Conservation (phyloP, 1,140 invertebrate species). For the Latrodectus geometricus region DNA sequence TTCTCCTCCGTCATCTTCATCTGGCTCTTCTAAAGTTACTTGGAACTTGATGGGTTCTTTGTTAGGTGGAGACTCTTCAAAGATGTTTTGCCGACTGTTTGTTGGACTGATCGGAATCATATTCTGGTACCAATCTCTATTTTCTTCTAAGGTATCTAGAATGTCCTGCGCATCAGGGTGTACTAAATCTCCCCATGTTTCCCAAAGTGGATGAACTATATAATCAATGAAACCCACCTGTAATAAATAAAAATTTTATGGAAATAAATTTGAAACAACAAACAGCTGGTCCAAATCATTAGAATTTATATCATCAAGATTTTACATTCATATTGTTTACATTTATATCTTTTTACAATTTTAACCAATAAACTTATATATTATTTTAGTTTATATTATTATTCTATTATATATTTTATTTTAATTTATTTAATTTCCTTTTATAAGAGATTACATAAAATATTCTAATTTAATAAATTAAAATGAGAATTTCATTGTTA, state of each 20-base stretch:
- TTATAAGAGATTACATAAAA: too few relatives aligned
- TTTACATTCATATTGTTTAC: too few relatives aligned
- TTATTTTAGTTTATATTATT: too few relatives aligned
- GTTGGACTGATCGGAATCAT: conserved; percentile 75
- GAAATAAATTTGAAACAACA: background rate
- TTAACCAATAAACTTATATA: too few relatives aligned
- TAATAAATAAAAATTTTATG: conserved; percentile 33
- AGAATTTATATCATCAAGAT: too few relatives aligned
- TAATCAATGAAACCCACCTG: conserved; percentile 98
- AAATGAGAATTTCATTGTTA: too few relatives aligned
- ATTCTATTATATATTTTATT: too few relatives aligned
- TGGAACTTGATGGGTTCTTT: conserved; percentile 62
- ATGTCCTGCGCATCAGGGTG: conserved; percentile 98
- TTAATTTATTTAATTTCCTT: too few relatives aligned
- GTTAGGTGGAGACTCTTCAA: background rate
- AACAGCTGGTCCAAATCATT: too few relatives aligned
- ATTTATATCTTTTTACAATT: too few relatives aligned
- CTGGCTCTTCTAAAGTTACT: conserved; percentile 71
- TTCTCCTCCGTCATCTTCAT: conserved; percentile 54
- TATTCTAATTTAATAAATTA: too few relatives aligned
- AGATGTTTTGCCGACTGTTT: conserved; percentile 51
- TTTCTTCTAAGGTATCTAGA: conserved; percentile 96
- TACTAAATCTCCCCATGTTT: conserved; percentile 99
- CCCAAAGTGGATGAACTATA: conserved; percentile 98
- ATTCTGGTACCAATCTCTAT: conserved; percentile 96